phyloP scores from a whole-genome alignment of 2,113 vertebrate species.

The Astatoreochromis straeleni region DNA sequence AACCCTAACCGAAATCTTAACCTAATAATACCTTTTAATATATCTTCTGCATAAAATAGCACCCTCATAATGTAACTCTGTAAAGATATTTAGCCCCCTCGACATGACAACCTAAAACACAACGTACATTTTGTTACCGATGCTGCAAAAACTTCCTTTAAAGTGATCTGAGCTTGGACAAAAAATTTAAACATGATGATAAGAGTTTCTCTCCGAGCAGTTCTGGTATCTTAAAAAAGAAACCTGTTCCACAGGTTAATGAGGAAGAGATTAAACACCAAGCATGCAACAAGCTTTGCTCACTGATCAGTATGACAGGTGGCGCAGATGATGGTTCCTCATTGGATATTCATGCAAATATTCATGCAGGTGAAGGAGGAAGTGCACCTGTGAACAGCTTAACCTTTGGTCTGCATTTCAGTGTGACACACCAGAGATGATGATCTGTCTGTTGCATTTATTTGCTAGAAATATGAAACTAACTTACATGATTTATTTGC shows the following conservation, averaged over 20 bases:
- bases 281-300: background rate
- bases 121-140: background rate
- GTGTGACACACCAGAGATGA: background rate
- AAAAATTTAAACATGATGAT: background rate
- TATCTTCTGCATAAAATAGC: background rate
- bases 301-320: background rate
- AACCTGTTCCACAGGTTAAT: background rate
- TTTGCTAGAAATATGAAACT: background rate
- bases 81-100: background rate
- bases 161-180: background rate
- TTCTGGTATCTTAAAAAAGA: background rate
- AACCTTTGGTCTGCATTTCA: background rate
- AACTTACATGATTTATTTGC: conserved; percentile 15
- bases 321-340: conserved; percentile 9
- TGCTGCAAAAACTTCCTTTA: background rate
- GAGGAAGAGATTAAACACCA: conserved; percentile 1
- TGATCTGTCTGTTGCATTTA: background rate
- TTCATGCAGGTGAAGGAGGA: conserved; percentile 38
- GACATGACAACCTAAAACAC: background rate
- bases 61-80: background rate
- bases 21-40: background rate
- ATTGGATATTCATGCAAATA: conserved; percentile 48
- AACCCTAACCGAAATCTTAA: background rate
- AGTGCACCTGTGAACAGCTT: conserved; percentile 31
- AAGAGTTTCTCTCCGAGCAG: background rate